These are phyloP conservation scores for Oreochromis grahami DNA, from an alignment of 2,797 vertebrate species.

Conservation along the genomic window DNA sequence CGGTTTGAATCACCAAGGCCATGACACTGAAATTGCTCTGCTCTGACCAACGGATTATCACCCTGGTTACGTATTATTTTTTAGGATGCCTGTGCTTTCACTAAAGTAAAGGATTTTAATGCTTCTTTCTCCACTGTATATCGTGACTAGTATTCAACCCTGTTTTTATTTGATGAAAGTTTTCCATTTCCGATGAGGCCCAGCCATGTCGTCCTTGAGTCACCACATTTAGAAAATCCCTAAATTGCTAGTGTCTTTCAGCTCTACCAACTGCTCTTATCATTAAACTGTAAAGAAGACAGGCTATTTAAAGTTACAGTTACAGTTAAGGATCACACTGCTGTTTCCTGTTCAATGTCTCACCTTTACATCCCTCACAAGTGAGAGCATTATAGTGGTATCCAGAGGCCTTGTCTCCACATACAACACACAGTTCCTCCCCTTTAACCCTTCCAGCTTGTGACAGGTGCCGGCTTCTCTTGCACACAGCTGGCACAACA, in stretches of 20 bases:
- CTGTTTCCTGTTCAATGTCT: background rate
- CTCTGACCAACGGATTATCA: background rate
- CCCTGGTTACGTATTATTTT: accelerated
- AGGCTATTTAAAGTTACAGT: background rate
- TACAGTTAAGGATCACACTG: background rate
- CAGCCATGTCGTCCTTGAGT: background rate
- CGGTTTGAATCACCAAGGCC: background rate
- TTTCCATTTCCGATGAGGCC: background rate
- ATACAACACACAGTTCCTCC: constrained; percentile 95
- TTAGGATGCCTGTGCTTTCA: background rate
- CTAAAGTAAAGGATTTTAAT: background rate
- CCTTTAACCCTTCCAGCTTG: constrained; percentile 86
- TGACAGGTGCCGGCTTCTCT: constrained; percentile 80
- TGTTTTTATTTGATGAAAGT: background rate
- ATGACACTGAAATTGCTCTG: too few relatives aligned
- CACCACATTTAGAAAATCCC: background rate
- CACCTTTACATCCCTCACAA: constrained; percentile 99
- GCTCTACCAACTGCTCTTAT: background rate
- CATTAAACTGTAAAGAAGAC: background rate
- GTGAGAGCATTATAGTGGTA: constrained; percentile 98
- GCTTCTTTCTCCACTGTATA: background rate
- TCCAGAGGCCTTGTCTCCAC: constrained; percentile 96
- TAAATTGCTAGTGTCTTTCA: background rate
- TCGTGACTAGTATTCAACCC: background rate
- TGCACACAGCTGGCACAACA: constrained; percentile 73